These are phyloP conservation scores for Cacatua alba DNA, from an alignment of 2,113 vertebrate genomes.

Conservation along the genomic window DNA sequence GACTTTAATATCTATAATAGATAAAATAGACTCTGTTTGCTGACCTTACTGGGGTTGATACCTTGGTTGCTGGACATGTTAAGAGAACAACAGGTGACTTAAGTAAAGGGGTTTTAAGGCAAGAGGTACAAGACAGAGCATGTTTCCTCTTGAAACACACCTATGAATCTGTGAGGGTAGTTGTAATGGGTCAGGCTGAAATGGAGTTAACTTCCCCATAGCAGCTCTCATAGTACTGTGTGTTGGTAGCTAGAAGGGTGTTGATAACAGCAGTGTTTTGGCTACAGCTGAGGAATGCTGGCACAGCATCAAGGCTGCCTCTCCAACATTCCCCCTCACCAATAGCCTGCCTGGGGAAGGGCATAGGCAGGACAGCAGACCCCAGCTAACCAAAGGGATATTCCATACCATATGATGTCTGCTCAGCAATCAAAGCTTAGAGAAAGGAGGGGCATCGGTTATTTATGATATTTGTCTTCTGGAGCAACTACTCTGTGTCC, in stretches of 20 bases:
- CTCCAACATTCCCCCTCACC: not conserved
- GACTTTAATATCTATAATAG: not conserved
- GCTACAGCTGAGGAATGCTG: not conserved
- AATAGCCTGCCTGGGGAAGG: not conserved
- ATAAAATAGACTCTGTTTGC: not conserved
- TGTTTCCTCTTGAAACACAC: not conserved
- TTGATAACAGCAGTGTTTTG: not conserved
- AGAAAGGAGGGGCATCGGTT: not conserved
- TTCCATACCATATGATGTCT: not conserved
- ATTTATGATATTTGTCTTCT: not conserved
- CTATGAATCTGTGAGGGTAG: not conserved
- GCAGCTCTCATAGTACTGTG: not conserved
- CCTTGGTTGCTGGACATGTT: not conserved
- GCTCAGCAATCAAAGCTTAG: not conserved
- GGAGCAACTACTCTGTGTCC: not conserved
- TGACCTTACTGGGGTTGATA: not conserved
- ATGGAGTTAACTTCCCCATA: not conserved
- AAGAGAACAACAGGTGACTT: not conserved
- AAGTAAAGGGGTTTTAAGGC: not conserved
- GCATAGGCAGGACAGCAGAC: not conserved
- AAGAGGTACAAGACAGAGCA: not conserved
- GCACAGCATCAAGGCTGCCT: not conserved
- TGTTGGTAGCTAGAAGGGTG: not conserved
- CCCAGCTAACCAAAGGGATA: not conserved
- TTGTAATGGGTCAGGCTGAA: not conserved